Conservation (phyloP, 2,113 vertebrate species). For the Machaerirhynchus nigripectus region DNA sequence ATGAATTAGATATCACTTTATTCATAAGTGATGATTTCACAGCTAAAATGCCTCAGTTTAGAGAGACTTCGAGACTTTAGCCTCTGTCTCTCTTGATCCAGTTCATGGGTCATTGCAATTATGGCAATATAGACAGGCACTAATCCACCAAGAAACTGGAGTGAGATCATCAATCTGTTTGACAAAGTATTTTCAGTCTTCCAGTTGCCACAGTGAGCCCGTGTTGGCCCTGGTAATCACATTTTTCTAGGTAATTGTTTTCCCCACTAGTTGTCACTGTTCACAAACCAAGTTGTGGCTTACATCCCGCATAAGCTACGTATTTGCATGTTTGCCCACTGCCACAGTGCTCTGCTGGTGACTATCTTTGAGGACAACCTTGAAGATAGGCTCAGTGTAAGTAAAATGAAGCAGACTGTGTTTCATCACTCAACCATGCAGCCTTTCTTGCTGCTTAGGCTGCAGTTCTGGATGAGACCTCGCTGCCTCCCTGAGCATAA, state of each 20-base stretch:
- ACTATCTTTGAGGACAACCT: not conserved
- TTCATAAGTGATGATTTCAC: not conserved
- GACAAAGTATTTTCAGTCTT: not conserved
- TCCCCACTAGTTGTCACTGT: not conserved
- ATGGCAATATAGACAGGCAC: not conserved
- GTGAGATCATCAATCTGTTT: not conserved
- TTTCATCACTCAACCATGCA: not conserved
- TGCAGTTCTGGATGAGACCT: not conserved
- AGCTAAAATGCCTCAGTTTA: not conserved
- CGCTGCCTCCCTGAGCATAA: not conserved
- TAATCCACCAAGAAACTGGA: not conserved
- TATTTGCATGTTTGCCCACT: not conserved
- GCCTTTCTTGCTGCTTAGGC: not conserved
- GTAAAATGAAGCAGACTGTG: not conserved
- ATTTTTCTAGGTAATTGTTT: not conserved
- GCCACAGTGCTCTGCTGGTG: not conserved
- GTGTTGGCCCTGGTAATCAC: not conserved
- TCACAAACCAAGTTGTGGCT: not conserved
- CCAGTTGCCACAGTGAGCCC: not conserved
- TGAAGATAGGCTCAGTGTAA: not conserved
- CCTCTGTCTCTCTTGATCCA: not conserved
- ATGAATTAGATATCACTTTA: not conserved
- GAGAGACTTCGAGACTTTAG: not conserved
- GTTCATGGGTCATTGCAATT: not conserved
- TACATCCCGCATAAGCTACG: not conserved